Evolutionary conservation across 2,113 vertebrate species (phyloP), one percentile per base, ranked within the genome.

Genomic region (Oriolus oriolus): DNA sequence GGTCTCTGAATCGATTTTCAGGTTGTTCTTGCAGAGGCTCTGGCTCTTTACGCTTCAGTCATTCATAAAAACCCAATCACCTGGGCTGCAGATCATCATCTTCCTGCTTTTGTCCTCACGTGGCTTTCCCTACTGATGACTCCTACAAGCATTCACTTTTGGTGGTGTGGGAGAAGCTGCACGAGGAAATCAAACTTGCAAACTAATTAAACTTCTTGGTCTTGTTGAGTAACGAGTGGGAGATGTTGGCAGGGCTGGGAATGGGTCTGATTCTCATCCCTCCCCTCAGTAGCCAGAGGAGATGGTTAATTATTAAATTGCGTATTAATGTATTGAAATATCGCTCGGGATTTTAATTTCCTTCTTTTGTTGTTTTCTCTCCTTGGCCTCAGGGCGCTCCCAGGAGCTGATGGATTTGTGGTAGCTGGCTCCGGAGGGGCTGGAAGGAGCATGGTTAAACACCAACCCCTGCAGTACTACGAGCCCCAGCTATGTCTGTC

Each of bases 381-480:
- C 63, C 80, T 84, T 27, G 35, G 45, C 80, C 92, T 1, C 96
- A 99, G 98, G 98, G 96, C 66, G 8, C 96, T 97, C 89, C 61
- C 73, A 89, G 96, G 97, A 96, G 97, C 97, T 97, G 97, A 98
- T 99, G 99, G 99, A 96, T 97, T 97, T 98, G 97, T 99, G 98
- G 98, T 89, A 80, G 87, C 92, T 79, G 33, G 81, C 97, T 89
- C 84, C 88, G 73, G 92, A 97, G 97, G 90, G 86, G 97, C 96
- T 95, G 98, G 98, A 98, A 98, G 95, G 98, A 99, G 98, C 98
- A 99, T 99, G 99, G 99, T 99, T 95, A 99, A 99, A 95, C 99
- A 99, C 98, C 99, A 99, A 96, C 99, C 99, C 23, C 98, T 99
- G 88, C 99, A 99, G 98, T 99, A 99, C 98, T 99, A 99, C 13